phyloP scores from a whole-genome alignment of 2,888 invertebrate species.

The Eupithecia insigniata region DNA sequence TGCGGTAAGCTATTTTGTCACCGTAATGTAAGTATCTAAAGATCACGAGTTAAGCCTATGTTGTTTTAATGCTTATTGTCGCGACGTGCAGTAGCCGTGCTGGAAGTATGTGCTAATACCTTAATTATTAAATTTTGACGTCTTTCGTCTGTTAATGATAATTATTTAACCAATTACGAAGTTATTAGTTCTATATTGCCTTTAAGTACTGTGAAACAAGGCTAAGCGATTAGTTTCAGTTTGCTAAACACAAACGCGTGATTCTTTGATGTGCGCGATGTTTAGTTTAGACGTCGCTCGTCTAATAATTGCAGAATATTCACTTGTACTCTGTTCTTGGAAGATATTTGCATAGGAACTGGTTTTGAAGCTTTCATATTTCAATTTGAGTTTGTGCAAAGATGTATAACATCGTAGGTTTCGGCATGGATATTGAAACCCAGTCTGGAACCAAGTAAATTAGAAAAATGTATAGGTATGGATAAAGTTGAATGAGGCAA shows the following conservation, averaged over 20 bases:
- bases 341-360: conserved; percentile 16
- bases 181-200: conserved; percentile 42
- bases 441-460: no score
- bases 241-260: conserved; percentile 57
- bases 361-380: conserved; percentile 4
- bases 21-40: no score
- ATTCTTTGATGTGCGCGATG: conserved; percentile 50
- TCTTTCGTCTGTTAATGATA: not conserved
- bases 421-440: not conserved
- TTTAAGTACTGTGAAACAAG: conserved; percentile 45
- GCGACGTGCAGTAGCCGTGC: not conserved
- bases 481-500: no score
- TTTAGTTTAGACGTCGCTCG: conserved; percentile 32
- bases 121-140: not conserved
- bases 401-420: not conserved
- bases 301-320: conserved; percentile 27
- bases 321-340: conserved; percentile 23
- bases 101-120: not conserved
- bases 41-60: not conserved
- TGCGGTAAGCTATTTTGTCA: not conserved
- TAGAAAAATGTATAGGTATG: no score
- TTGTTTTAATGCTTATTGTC: not conserved
- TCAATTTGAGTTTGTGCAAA: not conserved
- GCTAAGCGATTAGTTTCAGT: conserved; percentile 58
- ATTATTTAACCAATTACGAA: conserved; percentile 34